Evolutionary conservation across 2,888 invertebrate genomes (phyloP).

Genomic region (Griposia aprilina): DNA sequence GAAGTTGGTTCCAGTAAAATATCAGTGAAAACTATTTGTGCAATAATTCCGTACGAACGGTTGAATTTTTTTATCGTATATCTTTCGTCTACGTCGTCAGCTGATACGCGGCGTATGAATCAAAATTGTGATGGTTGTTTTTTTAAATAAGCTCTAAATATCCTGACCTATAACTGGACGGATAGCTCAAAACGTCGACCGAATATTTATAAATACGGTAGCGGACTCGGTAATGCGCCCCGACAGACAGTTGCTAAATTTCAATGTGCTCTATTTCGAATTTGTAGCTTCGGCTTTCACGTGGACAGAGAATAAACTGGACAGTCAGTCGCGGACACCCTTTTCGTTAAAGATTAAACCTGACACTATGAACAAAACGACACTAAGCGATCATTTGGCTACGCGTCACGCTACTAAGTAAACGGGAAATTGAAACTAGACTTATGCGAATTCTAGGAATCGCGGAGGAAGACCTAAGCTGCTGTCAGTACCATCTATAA

Average conservation of each 20-base stretch:
- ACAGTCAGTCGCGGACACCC: conserved; percentile 69
- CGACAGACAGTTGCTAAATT: conserved; percentile 90
- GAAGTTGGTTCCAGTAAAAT: conserved; percentile 28
- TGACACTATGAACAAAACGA: conserved; percentile 57
- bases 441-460: conserved; percentile 39
- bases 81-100: conserved; percentile 34
- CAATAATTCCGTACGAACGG: conserved; percentile 14
- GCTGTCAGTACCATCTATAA: conserved; percentile 28
- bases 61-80: conserved; percentile 41
- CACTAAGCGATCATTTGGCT: conserved; percentile 54
- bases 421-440: conserved; percentile 59
- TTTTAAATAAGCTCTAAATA: conserved; percentile 80
- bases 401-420: conserved; percentile 41
- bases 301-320: conserved; percentile 78
- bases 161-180: conserved; percentile 76
- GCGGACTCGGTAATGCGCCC: conserved; percentile 84
- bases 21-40: conserved; percentile 35
- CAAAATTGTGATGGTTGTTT: conserved; percentile 70
- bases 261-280: conserved; percentile 88
- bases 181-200: conserved; percentile 80
- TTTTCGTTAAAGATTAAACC: conserved; percentile 66
- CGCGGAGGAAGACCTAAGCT: conserved; percentile 14
- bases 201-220: conserved; percentile 89
- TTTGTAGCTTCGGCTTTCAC: conserved; percentile 82
- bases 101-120: conserved; percentile 51